Conservation (phyloP, 1,140 invertebrate species). For the Halictus rubicundus region DNA sequence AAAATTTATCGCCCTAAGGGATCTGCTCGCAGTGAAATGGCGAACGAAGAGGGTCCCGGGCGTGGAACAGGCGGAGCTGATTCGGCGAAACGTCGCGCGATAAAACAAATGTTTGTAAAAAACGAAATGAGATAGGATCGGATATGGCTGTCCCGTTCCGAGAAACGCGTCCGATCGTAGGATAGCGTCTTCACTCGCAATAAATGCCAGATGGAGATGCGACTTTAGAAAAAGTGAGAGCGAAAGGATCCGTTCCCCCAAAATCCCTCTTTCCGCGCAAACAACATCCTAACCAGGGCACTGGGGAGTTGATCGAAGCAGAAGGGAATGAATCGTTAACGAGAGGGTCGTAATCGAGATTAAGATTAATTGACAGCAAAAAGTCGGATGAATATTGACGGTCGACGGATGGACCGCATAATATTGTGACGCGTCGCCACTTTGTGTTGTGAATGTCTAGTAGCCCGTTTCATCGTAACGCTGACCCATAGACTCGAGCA, state of each 20-base stretch:
- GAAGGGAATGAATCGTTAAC: conserved; percentile 35
- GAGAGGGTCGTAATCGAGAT: conserved; percentile 20
- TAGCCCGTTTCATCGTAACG: too few relatives aligned
- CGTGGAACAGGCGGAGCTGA: conserved; percentile 26
- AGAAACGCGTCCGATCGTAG: conserved; percentile 29
- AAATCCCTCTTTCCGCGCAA: too few relatives aligned
- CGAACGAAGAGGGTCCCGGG: background rate
- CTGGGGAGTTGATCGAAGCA: conserved; percentile 2
- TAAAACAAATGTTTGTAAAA: conserved; percentile 60
- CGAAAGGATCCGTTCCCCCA: too few relatives aligned
- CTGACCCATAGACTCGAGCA: too few relatives aligned
- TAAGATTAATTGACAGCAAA: conserved; percentile 39
- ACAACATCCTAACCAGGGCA: too few relatives aligned
- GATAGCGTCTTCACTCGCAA: background rate
- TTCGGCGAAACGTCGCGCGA: conserved; percentile 55
- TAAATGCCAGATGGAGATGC: conserved; percentile 26
- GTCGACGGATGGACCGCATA: background rate
- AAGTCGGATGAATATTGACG: conserved; percentile 23
- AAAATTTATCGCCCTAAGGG: too few relatives aligned
- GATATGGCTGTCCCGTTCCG: conserved; percentile 42
- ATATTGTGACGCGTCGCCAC: background rate
- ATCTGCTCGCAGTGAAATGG: background rate
- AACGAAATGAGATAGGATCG: conserved; percentile 31
- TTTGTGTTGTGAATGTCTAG: background rate
- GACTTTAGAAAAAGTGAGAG: too few relatives aligned